Base-by-base conservation (phyloP, 2,888 invertebrate genomes). In the Pristionchus mayeri region DNA sequence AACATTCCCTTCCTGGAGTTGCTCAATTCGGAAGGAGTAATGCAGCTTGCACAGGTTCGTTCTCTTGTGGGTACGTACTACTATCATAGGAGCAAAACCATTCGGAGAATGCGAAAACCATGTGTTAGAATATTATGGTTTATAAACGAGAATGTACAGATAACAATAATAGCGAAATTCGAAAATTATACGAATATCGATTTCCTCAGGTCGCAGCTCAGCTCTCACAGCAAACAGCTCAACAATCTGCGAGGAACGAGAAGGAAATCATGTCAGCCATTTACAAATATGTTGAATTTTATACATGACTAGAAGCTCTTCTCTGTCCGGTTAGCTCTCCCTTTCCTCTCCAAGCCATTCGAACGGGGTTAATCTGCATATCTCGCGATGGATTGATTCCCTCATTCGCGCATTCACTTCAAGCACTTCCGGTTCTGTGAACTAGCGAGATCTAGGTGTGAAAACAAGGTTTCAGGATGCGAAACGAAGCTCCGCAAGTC, bases 401-500 rank as follows among this genome's bases (percentile, higher is more conserved):
- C 44, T 44, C 40, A 37, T n/a, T n/a, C n/a, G n/a, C n/a, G n/a
- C 44, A 40, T 71, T 71, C 40, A 9, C 54, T 21, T 11, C 40
- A 37, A n/a, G 37, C 37, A 57, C 40, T 71, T 71, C 40, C 71
- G 71, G 71, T 71, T 54, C n/a, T n/a, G 71, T 21, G 44, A 71
- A 71, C 40, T 16, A 40, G 71, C 44, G 71, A 37, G 40, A 24
- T 40, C 13, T n/a, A 24, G 44, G n/a, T 40, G 40, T 1, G 24
- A 44, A 44, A 44, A 44, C n/a, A 40, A n/a, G 2, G 40, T 71
- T 71, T 0, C 50, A 84, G 84, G 52, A 30, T 75, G 50, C 71
- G 81, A 50, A 44, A 85, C n/a, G 78, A 78, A 37, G 85, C 85
- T 13, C 88, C 90, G 9, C 86, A 87, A 86, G 86, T 87, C 24